Conservation (phyloP, 2,113 vertebrate genomes). For the Noctilio leporinus region DNA sequence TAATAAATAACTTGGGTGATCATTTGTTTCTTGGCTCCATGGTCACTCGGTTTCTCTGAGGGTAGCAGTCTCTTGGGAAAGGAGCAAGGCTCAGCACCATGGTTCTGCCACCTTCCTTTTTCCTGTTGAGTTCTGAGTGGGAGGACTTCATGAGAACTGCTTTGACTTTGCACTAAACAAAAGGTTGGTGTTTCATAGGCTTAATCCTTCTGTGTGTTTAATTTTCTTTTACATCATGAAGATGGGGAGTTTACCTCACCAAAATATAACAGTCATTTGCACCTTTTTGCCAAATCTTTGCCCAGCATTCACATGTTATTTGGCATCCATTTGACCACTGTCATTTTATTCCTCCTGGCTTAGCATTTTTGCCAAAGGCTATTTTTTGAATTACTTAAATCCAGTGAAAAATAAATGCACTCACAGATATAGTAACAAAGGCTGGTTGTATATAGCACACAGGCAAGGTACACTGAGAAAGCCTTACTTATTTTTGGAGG, state of each 20-base stretch:
- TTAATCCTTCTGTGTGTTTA: conserved; percentile 59
- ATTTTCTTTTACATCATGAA: conserved; percentile 58
- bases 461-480: conserved; percentile 56
- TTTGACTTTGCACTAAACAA: conserved; percentile 76
- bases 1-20: conserved; percentile 87
- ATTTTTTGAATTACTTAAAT: background rate
- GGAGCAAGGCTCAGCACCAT: conserved; percentile 69
- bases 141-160: conserved; percentile 72
- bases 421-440: background rate
- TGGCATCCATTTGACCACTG: conserved; percentile 38
- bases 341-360: background rate
- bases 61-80: conserved; percentile 66
- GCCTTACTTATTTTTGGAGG: conserved; percentile 62
- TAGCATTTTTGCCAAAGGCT: conserved; percentile 59
- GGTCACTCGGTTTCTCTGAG: conserved; percentile 78
- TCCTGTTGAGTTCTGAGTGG: conserved; percentile 61
- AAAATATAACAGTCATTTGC: conserved; percentile 1
- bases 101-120: conserved; percentile 52
- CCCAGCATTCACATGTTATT: background rate
- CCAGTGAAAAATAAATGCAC: background rate
- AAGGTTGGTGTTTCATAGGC: conserved; percentile 71
- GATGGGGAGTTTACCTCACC: conserved; percentile 39
- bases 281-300: conserved; percentile 29
- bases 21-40: conserved; percentile 80
- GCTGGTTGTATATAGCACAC: background rate